Conservation (phyloP, 2,888 invertebrate species). For the Hydropsyche betteni region DNA sequence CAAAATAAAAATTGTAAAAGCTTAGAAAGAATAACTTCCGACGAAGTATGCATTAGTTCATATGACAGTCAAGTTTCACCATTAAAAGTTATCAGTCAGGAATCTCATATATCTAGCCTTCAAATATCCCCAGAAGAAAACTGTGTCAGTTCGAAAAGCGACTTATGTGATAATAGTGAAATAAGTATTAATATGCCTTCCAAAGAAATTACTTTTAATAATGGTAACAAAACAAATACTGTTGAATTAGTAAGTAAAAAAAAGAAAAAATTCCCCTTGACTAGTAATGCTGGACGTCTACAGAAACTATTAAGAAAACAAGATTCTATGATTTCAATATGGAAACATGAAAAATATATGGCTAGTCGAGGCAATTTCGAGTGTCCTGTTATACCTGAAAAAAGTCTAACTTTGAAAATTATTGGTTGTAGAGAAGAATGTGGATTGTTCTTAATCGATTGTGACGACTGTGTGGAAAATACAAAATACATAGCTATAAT, state of each 20-base stretch:
- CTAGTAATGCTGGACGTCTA: conserved; percentile 62
- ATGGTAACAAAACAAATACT: not conserved
- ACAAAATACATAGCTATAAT: conserved; percentile 57
- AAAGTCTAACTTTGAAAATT: conserved; percentile 47
- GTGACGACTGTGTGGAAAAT: conserved; percentile 53
- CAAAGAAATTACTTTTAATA: conserved; percentile 1
- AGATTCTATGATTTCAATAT: conserved; percentile 61
- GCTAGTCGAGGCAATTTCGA: conserved; percentile 61
- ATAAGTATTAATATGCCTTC: too few species aligned
- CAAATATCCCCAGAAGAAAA: not conserved
- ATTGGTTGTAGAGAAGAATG: conserved; percentile 53
- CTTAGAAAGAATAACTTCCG: too few species aligned
- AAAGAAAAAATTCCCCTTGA: conserved; percentile 60
- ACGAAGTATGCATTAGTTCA: too few species aligned
- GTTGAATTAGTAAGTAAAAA: conserved; percentile 36
- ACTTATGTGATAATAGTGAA: not conserved
- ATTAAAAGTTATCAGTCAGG: not conserved
- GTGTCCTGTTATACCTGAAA: conserved; percentile 55
- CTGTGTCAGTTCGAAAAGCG: not conserved
- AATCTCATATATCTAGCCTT: conserved; percentile 7
- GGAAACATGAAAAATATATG: conserved; percentile 67
- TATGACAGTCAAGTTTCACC: not conserved
- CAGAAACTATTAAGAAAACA: conserved; percentile 62
- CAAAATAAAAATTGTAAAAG: too few species aligned
- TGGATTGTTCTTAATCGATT: conserved; percentile 57